Evolutionary conservation across 1,140 invertebrate genomes (phyloP), one percentile per base, ranked within the genome.

Genomic region (Hyposmocoma kahamanoa): DNA sequence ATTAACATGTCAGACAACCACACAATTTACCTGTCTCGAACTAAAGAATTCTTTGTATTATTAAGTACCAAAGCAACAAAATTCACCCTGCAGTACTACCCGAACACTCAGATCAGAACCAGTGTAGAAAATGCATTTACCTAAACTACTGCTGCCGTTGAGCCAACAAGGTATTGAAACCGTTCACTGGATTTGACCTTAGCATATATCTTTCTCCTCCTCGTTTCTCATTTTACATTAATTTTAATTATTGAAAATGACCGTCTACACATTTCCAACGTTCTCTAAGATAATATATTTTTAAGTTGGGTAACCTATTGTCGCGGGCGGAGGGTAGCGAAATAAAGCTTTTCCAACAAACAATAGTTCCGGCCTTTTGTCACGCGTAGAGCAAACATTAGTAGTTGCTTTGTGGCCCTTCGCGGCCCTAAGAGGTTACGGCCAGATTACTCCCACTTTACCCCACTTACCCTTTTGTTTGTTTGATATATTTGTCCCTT

Each of bases 291-390:
- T 81, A 78, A 81, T 84, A 84, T 75, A 84, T 84, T 85, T 85
- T 85, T 84, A 85, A 85, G 79, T 85, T 80, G 77, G 74, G 74
- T 72, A 82, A 83, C 78, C 80, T 85, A 85, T 85, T 85, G 82
- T 85, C 67, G 67, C 60, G 50, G 60, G 67, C 57, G 56, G 73
- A 80, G 82, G 82, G 82, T 82, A 72, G 76, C 68, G 59, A 73
- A 77, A 85, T 85, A 85, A 85, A 85, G 82, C 79, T 85, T 84
- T 77, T 64, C 71, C 72, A 75, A 79, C 79, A 85, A 85, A 85
- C 82, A 85, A 85, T 85, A 85, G 79, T 84, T 85, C 82, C 82
- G 82, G 82, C 67, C 82, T 72, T 85, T 85, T 85, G 79, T 83
- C 76, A 75, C 66, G 62, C 72, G 72, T 81, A 75, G 67, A 80